A percentile compares a stretch with the other conserved stretches of the same genome.
phyloP scores from a whole-genome alignment of 2,888 invertebrate genomes.

The Mactromeris polynyma region DNA sequence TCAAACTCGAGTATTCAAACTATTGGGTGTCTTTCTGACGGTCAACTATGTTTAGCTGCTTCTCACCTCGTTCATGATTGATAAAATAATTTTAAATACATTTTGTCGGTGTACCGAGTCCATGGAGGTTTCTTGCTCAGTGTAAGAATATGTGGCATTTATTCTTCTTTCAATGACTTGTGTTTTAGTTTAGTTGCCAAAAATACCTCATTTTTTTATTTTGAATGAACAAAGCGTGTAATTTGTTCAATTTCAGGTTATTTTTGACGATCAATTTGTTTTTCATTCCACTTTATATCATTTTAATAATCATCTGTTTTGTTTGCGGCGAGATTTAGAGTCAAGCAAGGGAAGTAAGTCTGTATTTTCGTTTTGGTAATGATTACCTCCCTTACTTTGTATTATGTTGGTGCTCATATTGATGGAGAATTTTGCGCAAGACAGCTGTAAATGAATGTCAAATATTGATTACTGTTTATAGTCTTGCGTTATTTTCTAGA shows the following conservation, averaged over 20 bases:
- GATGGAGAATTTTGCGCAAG: background rate
- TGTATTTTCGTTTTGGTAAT: conserved; percentile 1
- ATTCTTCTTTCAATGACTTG: background rate
- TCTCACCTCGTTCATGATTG: background rate
- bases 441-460: background rate
- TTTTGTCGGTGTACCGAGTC: background rate
- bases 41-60: background rate
- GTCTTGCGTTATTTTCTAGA: background rate
- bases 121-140: background rate
- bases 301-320: background rate
- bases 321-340: background rate
- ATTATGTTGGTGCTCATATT: background rate
- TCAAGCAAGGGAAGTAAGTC: background rate
- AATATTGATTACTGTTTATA: background rate
- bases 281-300: conserved; percentile 16
- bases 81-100: background rate
- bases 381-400: background rate
- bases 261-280: conserved; percentile 17
- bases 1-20: too few relatives aligned
- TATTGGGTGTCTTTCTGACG: background rate
- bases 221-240: background rate
- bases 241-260: conserved; percentile 23
- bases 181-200: conserved; percentile 15
- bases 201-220: conserved; percentile 23
- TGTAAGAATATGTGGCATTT: background rate